Evolutionary conservation across 2,888 invertebrate genomes (phyloP).

Genomic region (Dasypogon diadema): DNA sequence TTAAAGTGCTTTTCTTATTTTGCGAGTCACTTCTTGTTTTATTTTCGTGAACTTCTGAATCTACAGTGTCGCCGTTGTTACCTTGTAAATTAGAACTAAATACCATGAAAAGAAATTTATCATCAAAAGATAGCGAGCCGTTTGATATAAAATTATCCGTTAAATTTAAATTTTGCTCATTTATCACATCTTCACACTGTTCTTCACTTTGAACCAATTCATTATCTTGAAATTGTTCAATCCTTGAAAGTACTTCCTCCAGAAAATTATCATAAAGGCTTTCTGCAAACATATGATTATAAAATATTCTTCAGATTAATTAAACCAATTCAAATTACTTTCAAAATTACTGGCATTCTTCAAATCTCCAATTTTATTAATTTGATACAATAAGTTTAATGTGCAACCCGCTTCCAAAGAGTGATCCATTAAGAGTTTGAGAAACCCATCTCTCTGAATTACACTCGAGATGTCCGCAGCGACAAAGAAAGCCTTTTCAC

Average conservation of each 20-base stretch:
- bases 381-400: constrained; percentile 63
- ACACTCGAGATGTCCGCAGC: constrained; percentile 59
- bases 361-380: constrained; percentile 64
- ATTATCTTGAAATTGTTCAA: constrained; percentile 53
- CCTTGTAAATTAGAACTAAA: constrained; percentile 59
- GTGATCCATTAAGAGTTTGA: constrained; percentile 62
- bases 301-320: too few species aligned
- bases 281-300: constrained; percentile 27
- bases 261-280: constrained; percentile 62
- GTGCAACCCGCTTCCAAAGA: constrained; percentile 65
- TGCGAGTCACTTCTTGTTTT: not conserved
- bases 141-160: not conserved
- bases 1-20: constrained; percentile 23
- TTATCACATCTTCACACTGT: not conserved
- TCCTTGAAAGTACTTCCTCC: constrained; percentile 58
- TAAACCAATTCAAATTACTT: constrained; percentile 43
- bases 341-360: constrained; percentile 60
- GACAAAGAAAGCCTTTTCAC: constrained; percentile 60
- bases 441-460: constrained; percentile 61
- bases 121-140: constrained; percentile 50
- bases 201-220: not conserved
- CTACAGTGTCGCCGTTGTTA: constrained; percentile 24
- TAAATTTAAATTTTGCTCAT: not conserved
- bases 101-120: constrained; percentile 61
- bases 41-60: constrained; percentile 52